Evolutionary conservation across 2,797 vertebrate genomes (phyloP).

Genomic region (Acestrorhynchus altus): DNA sequence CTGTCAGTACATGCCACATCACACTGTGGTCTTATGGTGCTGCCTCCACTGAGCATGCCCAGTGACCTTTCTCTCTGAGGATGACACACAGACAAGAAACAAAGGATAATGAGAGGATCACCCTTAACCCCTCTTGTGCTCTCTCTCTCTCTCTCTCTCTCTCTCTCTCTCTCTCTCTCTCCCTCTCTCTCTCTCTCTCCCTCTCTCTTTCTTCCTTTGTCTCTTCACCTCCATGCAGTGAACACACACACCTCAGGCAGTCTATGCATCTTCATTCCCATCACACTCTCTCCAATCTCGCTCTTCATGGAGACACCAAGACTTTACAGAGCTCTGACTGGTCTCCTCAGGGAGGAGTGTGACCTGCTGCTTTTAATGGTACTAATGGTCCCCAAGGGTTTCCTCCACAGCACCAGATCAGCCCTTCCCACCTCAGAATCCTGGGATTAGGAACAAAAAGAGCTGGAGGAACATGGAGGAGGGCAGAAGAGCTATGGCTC

Average conservation of each 20-base stretch:
- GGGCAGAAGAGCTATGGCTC: neutral
- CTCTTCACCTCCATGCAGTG: neutral
- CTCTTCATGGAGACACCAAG: constrained; percentile 32
- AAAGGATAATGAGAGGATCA: neutral
- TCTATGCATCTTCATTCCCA: neutral
- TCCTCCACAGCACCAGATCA: neutral
- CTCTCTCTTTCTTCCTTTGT: neutral
- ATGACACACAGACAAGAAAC: constrained; percentile 10
- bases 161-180: neutral
- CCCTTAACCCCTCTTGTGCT: neutral
- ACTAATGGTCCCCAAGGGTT: neutral
- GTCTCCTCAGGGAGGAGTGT: constrained; percentile 32
- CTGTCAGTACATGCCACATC: constrained; percentile 29
- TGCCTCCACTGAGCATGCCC: constrained; percentile 13
- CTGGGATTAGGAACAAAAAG: neutral
- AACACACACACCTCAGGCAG: neutral
- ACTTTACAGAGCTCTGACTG: constrained; percentile 9
- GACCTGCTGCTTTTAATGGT: constrained; percentile 19
- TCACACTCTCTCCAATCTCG: neutral
- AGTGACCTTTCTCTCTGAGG: constrained; percentile 17
- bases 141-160: too few relatives aligned
- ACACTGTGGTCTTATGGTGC: neutral
- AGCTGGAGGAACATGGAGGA: neutral
- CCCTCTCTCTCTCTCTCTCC: neutral
- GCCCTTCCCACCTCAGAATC: neutral